phyloP scores from a whole-genome alignment of 2,888 invertebrate species.

The Malthinus flaveolus region DNA sequence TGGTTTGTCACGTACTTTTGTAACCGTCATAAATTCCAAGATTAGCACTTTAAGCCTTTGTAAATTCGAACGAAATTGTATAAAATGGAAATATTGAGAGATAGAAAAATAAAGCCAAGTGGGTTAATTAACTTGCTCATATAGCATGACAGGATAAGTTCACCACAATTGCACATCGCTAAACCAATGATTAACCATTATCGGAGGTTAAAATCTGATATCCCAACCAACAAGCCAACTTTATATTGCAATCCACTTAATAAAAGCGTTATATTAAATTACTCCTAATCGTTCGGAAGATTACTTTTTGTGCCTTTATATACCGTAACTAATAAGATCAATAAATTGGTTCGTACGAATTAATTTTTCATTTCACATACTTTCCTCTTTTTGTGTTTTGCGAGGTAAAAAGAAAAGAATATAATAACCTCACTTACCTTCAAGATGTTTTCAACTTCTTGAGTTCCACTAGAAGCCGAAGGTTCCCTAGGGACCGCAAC shows the following conservation, averaged over 20 bases:
- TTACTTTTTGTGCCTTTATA: conserved; percentile 18
- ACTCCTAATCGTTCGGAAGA: conserved; percentile 19
- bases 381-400: not conserved
- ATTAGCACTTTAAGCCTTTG: too few relatives aligned
- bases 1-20: too few relatives aligned
- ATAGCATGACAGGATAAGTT: conserved; percentile 21
- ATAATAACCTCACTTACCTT: conserved; percentile 57
- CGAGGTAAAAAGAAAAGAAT: conserved; percentile 4
- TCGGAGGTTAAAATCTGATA: conserved; percentile 28
- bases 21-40: too few relatives aligned
- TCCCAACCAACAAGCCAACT: conserved; percentile 9
- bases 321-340: conserved; percentile 23
- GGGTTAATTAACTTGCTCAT: conserved; percentile 28
- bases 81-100: too few relatives aligned
- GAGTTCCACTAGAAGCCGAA: conserved; percentile 57
- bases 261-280: conserved; percentile 25
- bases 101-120: conserved; percentile 18
- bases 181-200: conserved; percentile 24
- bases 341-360: conserved; percentile 21
- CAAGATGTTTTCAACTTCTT: conserved; percentile 67
- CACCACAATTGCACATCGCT: conserved; percentile 23
- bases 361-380: conserved; percentile 7
- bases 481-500: conserved; percentile 52
- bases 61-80: too few relatives aligned
- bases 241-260: conserved; percentile 22